Conservation (phyloP, 1,140 invertebrate species). For the Drosophila kikkawai region DNA sequence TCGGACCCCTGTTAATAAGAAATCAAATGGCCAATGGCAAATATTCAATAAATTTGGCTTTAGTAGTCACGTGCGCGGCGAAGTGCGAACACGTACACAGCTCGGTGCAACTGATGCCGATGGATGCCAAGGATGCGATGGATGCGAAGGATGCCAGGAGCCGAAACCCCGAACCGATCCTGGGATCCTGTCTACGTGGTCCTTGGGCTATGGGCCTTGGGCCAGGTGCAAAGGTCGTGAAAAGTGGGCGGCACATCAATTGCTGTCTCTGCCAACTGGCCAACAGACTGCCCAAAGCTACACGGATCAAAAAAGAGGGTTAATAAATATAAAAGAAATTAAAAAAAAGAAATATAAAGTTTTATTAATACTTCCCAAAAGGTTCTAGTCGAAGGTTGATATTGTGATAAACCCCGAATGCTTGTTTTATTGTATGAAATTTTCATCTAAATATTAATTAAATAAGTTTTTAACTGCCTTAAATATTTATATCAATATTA, state of each 20-base stretch:
- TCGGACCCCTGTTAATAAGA: constrained; percentile 68
- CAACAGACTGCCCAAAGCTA: constrained; percentile 29
- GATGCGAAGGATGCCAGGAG: constrained; percentile 4
- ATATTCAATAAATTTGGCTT: constrained; percentile 80
- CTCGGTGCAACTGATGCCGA: constrained; percentile 73
- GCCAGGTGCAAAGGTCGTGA: constrained; percentile 76
- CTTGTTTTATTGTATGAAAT: too few relatives aligned
- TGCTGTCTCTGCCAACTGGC: constrained; percentile 72
- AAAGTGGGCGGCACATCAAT: constrained; percentile 78
- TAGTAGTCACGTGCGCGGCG: constrained; percentile 72
- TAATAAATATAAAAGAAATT: not conserved
- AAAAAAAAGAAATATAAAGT: too few relatives aligned
- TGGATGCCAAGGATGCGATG: constrained; percentile 16
- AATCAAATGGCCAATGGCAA: constrained; percentile 83
- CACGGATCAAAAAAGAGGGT: not conserved
- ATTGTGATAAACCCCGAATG: too few relatives aligned
- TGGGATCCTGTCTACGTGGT: constrained; percentile 44
- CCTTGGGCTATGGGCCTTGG: constrained; percentile 29
- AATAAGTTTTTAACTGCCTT: too few relatives aligned
- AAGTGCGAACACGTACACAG: constrained; percentile 79
- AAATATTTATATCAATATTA: not conserved
- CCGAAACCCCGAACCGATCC: not conserved
- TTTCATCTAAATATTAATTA: not conserved
- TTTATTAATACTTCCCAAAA: too few relatives aligned
- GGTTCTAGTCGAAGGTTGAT: too few relatives aligned